Base-by-base conservation (phyloP, 2,888 invertebrate genomes). In the Pheosia gnoma region DNA sequence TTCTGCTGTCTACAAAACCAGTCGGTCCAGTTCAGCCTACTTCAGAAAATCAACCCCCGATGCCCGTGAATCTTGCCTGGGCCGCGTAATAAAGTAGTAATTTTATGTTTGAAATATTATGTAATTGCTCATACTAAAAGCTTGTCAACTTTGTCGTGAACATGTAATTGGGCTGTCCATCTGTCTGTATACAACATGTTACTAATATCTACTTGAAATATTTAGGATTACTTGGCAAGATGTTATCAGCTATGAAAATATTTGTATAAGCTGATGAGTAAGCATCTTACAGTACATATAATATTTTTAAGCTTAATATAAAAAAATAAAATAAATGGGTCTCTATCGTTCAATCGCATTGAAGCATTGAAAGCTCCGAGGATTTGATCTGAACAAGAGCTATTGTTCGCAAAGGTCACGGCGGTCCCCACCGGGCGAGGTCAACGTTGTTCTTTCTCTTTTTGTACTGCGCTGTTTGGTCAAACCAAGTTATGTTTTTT, bases 321-420 rank as follows among this genome's bases (percentile, higher is more conserved):
- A 53, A 37, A 53, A 53, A 9, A 53, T 61, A 47, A 52, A 52
- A 41, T 45, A 61, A 38, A 59, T 57, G 41, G 49, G 55, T 60
- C 59, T 56, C 65, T 64, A 62, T 61, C 53, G 78, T 25, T 25
- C 25, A 25, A 25, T 25, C 25, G 25, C 25, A 25, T 25, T 25
- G 25, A 82, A 77, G 83, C 82, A 85, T 84, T 78, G 85, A 88
- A 89, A 89, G 88, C 85, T 80, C 78, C 41, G 70, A 65, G 72
- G 71, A 78, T 76, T 72, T 74, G 77, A 80, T 82, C 82, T 77
- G 82, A 84, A 87, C 82, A 82, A 83, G 79, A 74, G 68, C 84
- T 77, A 87, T 88, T 88, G 88, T 88, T 87, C 79, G 67, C 72
- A 82, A 86, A 87, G 86, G 87, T 86, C 87, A 86, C 78, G 83